phyloP scores from a whole-genome alignment of 92 coral and sea anemone genomes.

The Porites rus region DNA sequence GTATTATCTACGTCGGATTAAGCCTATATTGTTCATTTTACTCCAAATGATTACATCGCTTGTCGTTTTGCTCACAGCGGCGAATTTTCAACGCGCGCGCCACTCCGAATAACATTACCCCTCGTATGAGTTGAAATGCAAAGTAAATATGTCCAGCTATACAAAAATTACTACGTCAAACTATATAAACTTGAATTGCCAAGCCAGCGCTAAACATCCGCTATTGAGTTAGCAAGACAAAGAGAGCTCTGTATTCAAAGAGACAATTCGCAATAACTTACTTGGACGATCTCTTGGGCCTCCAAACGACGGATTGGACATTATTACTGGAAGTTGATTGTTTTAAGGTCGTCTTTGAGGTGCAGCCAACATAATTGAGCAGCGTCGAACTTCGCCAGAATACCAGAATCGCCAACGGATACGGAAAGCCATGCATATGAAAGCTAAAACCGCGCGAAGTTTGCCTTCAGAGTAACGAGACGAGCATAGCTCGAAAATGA shows the following conservation, averaged over 20 bases:
- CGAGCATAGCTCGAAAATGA: background rate
- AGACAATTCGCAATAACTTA: conserved; percentile 5
- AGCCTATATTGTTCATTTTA: background rate
- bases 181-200: conserved; percentile 41
- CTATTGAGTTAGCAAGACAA: background rate
- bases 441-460: background rate
- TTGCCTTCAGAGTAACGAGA: background rate
- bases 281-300: conserved; percentile 47
- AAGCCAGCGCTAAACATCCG: conserved; percentile 15
- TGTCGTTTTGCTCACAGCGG: conserved; percentile 32
- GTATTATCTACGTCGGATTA: background rate
- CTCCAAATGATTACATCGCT: conserved; percentile 15
- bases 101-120: background rate
- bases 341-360: background rate
- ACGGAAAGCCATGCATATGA: background rate
- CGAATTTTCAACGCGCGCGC: background rate
- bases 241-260: background rate
- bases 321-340: background rate
- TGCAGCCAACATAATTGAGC: conserved; percentile 23
- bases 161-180: conserved; percentile 16
- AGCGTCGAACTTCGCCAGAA: background rate
- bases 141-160: conserved; percentile 41
- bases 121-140: conserved; percentile 16
- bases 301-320: conserved; percentile 47
- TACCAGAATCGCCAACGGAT: background rate